Percentiles rank a stretch among this genome's conserved stretches.
phyloP scores from a whole-genome alignment of 2,797 vertebrate species.

The Streptopelia turtur region DNA sequence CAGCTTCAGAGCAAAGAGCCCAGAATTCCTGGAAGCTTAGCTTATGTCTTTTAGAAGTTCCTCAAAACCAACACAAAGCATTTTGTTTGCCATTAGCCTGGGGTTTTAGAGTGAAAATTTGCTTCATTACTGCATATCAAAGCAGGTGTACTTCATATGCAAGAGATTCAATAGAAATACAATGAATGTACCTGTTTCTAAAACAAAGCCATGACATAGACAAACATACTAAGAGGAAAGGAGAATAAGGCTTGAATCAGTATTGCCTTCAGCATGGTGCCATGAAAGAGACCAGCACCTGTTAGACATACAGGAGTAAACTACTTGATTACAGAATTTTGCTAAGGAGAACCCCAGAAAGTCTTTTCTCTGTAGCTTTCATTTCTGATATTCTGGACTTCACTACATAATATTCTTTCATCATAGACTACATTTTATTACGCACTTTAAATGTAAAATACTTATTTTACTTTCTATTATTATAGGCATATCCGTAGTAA shows the following conservation, averaged over 20 bases:
- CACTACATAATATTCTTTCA: background rate
- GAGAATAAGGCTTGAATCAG: background rate
- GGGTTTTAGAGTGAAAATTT: background rate
- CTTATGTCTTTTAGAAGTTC: background rate
- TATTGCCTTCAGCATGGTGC: background rate
- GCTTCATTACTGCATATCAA: background rate
- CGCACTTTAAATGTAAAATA: constrained; percentile 40
- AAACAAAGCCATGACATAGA: background rate
- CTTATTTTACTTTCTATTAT: constrained; percentile 10
- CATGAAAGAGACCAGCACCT: background rate
- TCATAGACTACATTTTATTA: background rate
- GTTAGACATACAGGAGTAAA: background rate
- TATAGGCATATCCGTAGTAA: background rate
- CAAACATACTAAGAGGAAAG: background rate
- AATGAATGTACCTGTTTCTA: background rate
- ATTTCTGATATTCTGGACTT: background rate
- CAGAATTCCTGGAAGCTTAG: background rate
- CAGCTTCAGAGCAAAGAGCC: background rate
- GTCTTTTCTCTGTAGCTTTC: background rate
- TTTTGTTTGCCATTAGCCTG: background rate
- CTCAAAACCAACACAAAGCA: background rate
- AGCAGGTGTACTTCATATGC: background rate
- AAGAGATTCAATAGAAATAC: background rate
- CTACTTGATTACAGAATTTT: background rate
- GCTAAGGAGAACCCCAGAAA: background rate